Evolutionary conservation across 2,113 vertebrate genomes (phyloP), one percentile per base, ranked within the genome.

Genomic region (Condylura cristata): DNA sequence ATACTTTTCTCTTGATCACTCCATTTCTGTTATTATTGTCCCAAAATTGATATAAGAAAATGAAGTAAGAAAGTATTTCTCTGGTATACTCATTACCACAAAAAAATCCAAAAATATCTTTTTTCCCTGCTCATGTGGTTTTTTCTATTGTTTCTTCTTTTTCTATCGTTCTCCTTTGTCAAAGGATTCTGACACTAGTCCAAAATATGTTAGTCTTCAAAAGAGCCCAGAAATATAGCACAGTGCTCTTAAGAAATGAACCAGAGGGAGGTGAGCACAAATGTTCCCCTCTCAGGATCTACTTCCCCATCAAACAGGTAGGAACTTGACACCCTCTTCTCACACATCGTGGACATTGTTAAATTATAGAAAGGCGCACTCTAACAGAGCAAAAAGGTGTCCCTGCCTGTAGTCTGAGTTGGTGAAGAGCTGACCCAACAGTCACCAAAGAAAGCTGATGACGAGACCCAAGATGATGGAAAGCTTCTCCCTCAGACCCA

Each of bases 311-410:
- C 53, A 72, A 46, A 51, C 28, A 6, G 92, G 34, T 37, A 82
- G n/a, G 22, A 13, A 63, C 81, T 86, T 81, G 34, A 26, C 5
- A 71, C 46, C 18, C 9, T 56, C 66, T 90, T 75, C n/a, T 82
- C 65, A 89, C 17, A 76, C 26, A 26, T 70, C 53, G 5, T 22
- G 58, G 37, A 68, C 39, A 66, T 10, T 63, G 53, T 11, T 48
- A 86, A 63, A 87, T 22, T 13, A 89, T 30, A 61, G 32, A 80
- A 92, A 79, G 71, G 12, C 41, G 65, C 20, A 56, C 14, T 61
- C 14, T 76, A 51, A 53, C 39, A 87, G 60, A 66, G 24, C 20
- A 63, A 46, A 60, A 63, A 61, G 32, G 3, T 16, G 1, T 2
- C 5, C 20, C 34, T 22, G 2, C 41, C 44, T 53, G 0, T 80